Conservation (phyloP, 2,113 vertebrate species). For the Urocitellus parryii region DNA sequence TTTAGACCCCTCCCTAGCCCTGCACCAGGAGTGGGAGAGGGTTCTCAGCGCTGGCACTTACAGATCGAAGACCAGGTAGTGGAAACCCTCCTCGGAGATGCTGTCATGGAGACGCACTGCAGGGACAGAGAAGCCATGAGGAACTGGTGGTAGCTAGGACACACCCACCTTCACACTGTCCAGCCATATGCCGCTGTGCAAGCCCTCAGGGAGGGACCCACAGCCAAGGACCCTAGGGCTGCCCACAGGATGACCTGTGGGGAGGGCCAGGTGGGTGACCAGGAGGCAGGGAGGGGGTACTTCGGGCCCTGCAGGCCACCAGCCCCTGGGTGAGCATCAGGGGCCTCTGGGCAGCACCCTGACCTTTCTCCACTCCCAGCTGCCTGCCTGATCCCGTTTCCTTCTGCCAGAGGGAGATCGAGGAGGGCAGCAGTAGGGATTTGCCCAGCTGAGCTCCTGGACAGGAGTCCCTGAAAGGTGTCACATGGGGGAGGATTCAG, state of each 20-base stretch:
- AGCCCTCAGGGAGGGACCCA: not conserved
- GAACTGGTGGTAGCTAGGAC: not conserved
- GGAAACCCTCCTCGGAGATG: conserved; percentile 97
- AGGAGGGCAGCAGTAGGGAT: not conserved
- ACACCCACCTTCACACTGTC: not conserved
- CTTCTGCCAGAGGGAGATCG: not conserved
- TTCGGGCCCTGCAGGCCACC: rapidly evolving
- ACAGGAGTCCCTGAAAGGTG: not conserved
- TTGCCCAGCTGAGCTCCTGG: not conserved
- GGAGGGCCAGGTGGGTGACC: not conserved
- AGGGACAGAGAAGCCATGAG: conserved; percentile 66
- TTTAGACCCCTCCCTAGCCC: not conserved
- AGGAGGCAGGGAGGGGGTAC: not conserved
- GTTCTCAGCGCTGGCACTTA: conserved; percentile 86
- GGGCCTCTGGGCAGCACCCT: not conserved
- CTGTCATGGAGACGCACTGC: conserved; percentile 97
- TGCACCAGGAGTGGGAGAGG: not conserved
- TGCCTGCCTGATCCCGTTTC: not conserved
- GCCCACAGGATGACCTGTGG: not conserved
- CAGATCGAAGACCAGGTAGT: conserved; percentile 98
- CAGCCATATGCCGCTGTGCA: not conserved
- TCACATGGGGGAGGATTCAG: not conserved
- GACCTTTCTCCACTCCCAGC: not conserved
- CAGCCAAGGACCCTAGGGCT: not conserved
- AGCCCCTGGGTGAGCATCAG: too few relatives aligned